phyloP scores from a whole-genome alignment of 2,888 invertebrate species.

The Drosophila histrio region DNA sequence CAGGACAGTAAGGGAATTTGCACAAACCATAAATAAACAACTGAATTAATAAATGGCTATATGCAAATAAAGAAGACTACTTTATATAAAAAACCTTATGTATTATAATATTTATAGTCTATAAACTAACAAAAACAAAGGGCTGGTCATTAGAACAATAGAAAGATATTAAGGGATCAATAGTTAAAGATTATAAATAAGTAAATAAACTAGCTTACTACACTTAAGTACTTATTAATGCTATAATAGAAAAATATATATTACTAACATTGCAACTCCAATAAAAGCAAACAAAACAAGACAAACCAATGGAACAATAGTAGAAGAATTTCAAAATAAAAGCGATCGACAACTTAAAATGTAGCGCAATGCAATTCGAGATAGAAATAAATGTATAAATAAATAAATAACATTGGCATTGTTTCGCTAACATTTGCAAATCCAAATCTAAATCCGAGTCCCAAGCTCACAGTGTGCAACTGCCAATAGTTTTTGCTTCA shows the following conservation, averaged over 20 bases:
- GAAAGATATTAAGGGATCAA: background rate
- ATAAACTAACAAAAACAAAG: background rate
- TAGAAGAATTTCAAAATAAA: background rate
- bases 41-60: background rate
- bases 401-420: conserved; percentile 69
- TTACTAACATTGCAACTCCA: no score
- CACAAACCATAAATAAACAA: no score
- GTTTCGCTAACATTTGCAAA: conserved; percentile 44
- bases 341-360: conserved; percentile 27
- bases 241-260: no score
- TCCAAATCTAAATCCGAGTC: conserved; percentile 30
- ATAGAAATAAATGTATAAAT: conserved; percentile 46
- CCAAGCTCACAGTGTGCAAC: conserved; percentile 13
- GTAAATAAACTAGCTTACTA: no score
- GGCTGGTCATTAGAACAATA: background rate
- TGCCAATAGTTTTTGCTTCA: conserved; percentile 62
- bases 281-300: background rate
- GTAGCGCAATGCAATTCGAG: conserved; percentile 24
- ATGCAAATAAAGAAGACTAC: background rate
- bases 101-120: background rate
- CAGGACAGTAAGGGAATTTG: background rate
- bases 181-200: background rate
- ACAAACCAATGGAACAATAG: background rate
- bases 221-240: no score
- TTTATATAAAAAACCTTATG: background rate